phyloP scores from a whole-genome alignment of 1,140 invertebrate genomes.

The Seison nebaliae region DNA sequence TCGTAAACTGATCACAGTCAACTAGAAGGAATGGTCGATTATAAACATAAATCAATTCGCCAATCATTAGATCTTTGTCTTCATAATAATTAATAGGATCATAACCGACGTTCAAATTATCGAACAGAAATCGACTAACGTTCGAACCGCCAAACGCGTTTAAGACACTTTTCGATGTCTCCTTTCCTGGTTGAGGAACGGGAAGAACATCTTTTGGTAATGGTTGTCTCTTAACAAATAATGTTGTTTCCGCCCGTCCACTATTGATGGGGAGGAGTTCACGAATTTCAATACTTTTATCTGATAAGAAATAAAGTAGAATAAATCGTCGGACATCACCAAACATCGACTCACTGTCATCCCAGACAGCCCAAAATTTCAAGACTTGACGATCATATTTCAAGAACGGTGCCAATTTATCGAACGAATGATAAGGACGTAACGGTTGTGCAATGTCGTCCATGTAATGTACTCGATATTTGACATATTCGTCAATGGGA shows the following conservation, averaged over 20 bases:
- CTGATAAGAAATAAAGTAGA: not conserved
- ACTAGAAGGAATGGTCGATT: slow-evolving; percentile 23
- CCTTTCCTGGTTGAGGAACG: slow-evolving; percentile 30
- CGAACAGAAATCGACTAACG: slow-evolving; percentile 34
- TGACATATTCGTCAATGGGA: too few relatives aligned
- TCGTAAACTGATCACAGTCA: slow-evolving; percentile 27
- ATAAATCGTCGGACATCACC: not conserved
- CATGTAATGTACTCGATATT: too few relatives aligned
- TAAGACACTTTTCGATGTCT: slow-evolving; percentile 36
- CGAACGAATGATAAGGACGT: not conserved
- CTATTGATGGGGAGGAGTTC: not conserved
- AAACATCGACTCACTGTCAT: not conserved
- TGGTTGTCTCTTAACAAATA: not conserved
- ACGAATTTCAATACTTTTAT: not conserved
- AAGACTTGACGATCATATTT: not conserved
- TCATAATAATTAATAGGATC: slow-evolving; percentile 38
- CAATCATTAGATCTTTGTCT: slow-evolving; percentile 42
- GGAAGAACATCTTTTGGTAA: not conserved
- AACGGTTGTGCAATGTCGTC: slow-evolving; percentile 23
- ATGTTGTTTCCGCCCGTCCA: not conserved
- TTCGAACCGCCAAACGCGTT: slow-evolving; percentile 40
- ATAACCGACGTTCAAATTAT: slow-evolving; percentile 29
- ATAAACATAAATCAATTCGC: slow-evolving; percentile 24
- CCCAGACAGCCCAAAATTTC: not conserved
- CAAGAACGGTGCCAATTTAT: not conserved